Evolutionary conservation across 2,113 vertebrate species (phyloP).

Genomic region (Antennarius striatus): DNA sequence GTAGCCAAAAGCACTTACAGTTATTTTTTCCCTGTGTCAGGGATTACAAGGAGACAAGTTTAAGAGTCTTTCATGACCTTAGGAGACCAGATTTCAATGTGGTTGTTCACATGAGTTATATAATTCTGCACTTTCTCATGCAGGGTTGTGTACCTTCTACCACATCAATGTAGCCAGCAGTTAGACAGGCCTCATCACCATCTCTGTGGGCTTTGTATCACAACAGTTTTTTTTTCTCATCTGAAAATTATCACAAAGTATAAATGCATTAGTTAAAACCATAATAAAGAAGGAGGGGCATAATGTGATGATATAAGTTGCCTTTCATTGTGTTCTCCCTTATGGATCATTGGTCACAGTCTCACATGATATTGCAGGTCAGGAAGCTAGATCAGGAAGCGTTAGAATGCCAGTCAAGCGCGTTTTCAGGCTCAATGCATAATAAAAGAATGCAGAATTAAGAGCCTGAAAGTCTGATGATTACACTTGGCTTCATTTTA

Average conservation of each 20-base stretch:
- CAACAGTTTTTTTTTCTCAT: constrained; percentile 17
- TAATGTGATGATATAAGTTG: constrained; percentile 62
- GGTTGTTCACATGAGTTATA: constrained; percentile 49
- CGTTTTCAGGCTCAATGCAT: constrained; percentile 71
- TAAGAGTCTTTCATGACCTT: constrained; percentile 58
- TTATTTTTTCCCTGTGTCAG: constrained; percentile 46
- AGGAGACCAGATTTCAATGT: constrained; percentile 53
- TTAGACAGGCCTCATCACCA: constrained; percentile 42
- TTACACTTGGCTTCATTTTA: constrained; percentile 52
- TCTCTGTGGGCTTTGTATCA: constrained; percentile 2
- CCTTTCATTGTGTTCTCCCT: constrained; percentile 48
- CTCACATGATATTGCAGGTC: constrained; percentile 55
- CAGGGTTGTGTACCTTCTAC: constrained; percentile 27
- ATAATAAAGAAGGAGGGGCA: constrained; percentile 53
- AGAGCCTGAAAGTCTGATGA: constrained; percentile 53
- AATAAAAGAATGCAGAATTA: constrained; percentile 53
- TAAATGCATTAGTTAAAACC: constrained; percentile 37
- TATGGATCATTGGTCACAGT: constrained; percentile 65
- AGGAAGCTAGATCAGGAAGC: constrained; percentile 48
- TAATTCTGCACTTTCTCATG: constrained; percentile 29
- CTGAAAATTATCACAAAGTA: constrained; percentile 22
- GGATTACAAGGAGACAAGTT: constrained; percentile 55
- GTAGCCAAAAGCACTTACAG: constrained; percentile 55
- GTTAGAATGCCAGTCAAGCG: constrained; percentile 54
- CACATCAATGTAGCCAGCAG: constrained; percentile 32